Evolutionary conservation across 2,797 vertebrate genomes (phyloP).

Genomic region (Sandelia bainsii): DNA sequence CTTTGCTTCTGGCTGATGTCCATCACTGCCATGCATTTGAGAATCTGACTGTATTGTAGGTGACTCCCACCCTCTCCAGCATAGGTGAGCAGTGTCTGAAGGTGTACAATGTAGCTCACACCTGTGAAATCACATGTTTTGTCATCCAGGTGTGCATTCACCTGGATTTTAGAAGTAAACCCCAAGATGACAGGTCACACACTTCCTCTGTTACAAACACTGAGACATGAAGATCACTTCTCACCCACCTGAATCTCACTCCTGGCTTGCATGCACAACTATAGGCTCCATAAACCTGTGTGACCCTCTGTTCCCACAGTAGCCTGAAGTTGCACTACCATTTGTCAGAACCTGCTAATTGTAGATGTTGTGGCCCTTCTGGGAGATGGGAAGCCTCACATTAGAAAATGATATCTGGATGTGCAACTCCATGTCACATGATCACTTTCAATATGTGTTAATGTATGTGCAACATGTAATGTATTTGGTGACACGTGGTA

Average conservation of each 20-base stretch:
- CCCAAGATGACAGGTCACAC: conserved; percentile 34
- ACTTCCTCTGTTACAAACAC: conserved; percentile 31
- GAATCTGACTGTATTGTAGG: background rate
- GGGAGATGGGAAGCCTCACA: conserved; percentile 22
- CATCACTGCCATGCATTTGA: conserved; percentile 11
- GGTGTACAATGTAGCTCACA: conserved; percentile 10
- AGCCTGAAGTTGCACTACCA: conserved; percentile 42
- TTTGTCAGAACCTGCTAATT: conserved; percentile 61
- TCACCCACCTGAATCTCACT: conserved; percentile 34
- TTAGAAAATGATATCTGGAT: conserved; percentile 15
- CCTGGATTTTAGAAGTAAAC: conserved; percentile 47
- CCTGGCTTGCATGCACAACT: conserved; percentile 9
- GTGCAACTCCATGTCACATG: conserved; percentile 4
- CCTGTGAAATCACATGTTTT: conserved; percentile 18
- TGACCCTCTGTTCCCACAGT: conserved; percentile 63
- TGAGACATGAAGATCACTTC: conserved; percentile 11
- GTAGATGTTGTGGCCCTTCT: conserved; percentile 29
- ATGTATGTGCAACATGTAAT: too few species aligned
- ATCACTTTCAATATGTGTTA: too few species aligned
- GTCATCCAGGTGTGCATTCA: conserved; percentile 66
- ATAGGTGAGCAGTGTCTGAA: background rate
- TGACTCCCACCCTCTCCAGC: background rate
- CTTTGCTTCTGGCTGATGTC: conserved; percentile 15
- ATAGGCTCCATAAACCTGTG: conserved; percentile 15
- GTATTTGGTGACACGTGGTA: too few species aligned